Evolutionary conservation across 2,113 vertebrate species (phyloP), one percentile per base, ranked within the genome.

Genomic region (Glaucidium brasilianum): DNA sequence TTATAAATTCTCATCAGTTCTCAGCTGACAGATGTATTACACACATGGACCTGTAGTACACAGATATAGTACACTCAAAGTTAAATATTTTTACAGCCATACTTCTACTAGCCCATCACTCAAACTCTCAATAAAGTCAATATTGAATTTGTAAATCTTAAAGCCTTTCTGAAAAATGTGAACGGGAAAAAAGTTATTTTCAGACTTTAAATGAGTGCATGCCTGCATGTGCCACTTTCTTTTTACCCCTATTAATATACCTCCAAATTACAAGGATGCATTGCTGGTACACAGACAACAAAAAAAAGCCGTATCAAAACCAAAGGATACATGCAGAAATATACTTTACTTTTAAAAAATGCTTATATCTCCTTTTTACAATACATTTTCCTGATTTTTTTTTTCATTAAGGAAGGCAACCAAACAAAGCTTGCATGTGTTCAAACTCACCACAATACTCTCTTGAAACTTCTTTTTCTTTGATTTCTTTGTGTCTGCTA

Each of bases 371-470:
- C 5, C 32, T 37, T 82, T 47, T 55, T 62, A 34, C 13, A 74
- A 12, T 12, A 64, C 7, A 52, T 67, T 81, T 74, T 80, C 35
- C 30, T 52, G 21, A 87, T 21, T 11, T 84, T 73, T 91, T 91
- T 92, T 87, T 77, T 67, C 22, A n/a, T 27, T 30, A 76, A 82
- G 37, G 27, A 47, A 86, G 15, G 43, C 29, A 92, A 92, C 13
- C 14, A 84, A 86, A 69, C 25, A 86, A 68, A 83, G 68, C 9
- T 30, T 77, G 17, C 35, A 72, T 34, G 14, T 43, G 37, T 39
- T 63, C 49, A 53, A 97, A 98, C 98, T 97, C 97, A 99, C 99
- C 97, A 98, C 98, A 95, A 99, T 98, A 60, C 94, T 97, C 83
- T 99, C 99, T 67, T 98, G 96, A 58, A 35, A 85, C 87, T 97